Conservation (phyloP, 53 echinoderm and acorn worm genomes). For the Stichopus horrens region DNA sequence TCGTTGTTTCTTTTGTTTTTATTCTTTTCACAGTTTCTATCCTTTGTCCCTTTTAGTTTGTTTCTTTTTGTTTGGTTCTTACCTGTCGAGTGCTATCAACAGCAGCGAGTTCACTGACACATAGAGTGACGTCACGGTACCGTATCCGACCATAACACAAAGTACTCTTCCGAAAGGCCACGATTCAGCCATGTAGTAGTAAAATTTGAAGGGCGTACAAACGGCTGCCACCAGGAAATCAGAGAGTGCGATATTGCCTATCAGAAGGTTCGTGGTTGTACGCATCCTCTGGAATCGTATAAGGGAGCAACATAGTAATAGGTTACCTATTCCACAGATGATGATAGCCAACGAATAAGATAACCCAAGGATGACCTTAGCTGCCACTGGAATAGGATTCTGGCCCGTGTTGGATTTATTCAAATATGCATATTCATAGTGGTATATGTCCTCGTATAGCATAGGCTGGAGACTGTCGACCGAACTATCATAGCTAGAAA, state of each 20-base stretch:
- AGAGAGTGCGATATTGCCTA: constrained; percentile 93
- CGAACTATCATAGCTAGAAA: background rate
- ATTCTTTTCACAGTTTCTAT: background rate
- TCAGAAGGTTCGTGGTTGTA: constrained; percentile 89
- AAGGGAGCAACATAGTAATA: constrained; percentile 84
- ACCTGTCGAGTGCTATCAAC: constrained; percentile 93
- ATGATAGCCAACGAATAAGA: constrained; percentile 83
- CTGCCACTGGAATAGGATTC: constrained; percentile 28
- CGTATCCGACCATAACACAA: constrained; percentile 79
- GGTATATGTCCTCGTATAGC: constrained; percentile 11
- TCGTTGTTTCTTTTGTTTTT: no score
- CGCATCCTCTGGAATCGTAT: constrained; percentile 88
- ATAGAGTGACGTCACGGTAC: constrained; percentile 80
- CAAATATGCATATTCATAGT: background rate
- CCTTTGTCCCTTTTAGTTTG: background rate
- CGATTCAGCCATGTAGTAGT: constrained; percentile 78
- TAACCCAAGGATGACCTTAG: constrained; percentile 68
- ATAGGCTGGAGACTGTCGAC: background rate
- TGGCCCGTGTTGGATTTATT: background rate
- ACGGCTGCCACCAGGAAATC: constrained; percentile 90
- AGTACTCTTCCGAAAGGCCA: constrained; percentile 94
- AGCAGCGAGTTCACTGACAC: constrained; percentile 95
- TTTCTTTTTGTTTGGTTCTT: constrained; percentile 21
- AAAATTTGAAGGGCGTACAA: constrained; percentile 89
- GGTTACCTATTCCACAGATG: constrained; percentile 87